Conservation (phyloP, 2,888 invertebrate genomes). For the Meandrusa payeni region DNA sequence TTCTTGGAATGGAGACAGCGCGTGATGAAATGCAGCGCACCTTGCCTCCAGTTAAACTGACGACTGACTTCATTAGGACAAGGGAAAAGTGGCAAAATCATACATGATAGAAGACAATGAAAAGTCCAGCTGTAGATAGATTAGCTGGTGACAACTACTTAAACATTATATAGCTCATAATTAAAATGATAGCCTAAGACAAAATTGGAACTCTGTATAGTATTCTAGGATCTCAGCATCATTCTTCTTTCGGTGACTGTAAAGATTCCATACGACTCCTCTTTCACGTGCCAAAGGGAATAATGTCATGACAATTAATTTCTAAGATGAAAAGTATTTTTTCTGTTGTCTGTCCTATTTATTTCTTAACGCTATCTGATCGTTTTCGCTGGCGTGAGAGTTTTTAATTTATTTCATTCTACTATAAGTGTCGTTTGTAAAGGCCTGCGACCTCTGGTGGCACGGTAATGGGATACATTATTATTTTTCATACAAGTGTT, state of each 20-base stretch:
- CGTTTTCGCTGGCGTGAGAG: constrained; percentile 17
- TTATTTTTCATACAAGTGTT: no score
- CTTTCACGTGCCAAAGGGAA: constrained; percentile 71
- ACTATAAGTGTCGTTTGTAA: no score
- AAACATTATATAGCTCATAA: constrained; percentile 45
- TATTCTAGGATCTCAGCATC: constrained; percentile 74
- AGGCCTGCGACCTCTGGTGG: no score
- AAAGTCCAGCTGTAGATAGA: no score
- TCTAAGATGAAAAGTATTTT: constrained; percentile 38
- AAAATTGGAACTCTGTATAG: constrained; percentile 58
- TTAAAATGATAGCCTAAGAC: constrained; percentile 42
- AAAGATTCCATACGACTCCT: constrained; percentile 39
- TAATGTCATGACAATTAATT: constrained; percentile 64
- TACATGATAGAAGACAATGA: no score
- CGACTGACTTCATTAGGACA: no score
- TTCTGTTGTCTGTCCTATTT: constrained; percentile 55
- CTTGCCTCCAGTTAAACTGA: no score
- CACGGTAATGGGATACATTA: no score
- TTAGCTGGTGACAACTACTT: no score
- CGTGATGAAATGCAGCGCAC: no score
- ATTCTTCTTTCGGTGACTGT: constrained; percentile 43
- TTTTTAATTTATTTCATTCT: constrained; percentile 25
- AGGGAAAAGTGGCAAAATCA: no score
- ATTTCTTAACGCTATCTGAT: constrained; percentile 43
- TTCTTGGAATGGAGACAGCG: no score